phyloP scores from a whole-genome alignment of 2,888 invertebrate species.

The Tromatobia lineatoria region DNA sequence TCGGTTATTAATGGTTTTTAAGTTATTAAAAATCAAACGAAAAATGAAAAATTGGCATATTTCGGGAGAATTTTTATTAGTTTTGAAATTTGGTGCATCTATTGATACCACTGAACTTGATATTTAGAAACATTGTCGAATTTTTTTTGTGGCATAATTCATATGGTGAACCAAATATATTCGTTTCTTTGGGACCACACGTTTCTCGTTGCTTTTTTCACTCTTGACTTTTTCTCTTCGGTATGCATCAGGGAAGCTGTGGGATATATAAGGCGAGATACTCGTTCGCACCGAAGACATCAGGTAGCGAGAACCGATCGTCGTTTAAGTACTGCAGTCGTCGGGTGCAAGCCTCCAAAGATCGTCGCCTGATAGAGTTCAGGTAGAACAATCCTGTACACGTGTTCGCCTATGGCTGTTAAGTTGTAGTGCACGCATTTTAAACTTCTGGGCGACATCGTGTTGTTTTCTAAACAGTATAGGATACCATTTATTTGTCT shows the following conservation, averaged over 20 bases:
- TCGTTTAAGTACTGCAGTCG: conserved; percentile 20
- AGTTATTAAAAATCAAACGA: too few relatives aligned
- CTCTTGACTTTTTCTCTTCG: background rate
- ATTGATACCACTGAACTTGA: too few relatives aligned
- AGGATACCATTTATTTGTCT: background rate
- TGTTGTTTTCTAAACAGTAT: background rate
- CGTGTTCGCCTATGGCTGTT: conserved; percentile 34
- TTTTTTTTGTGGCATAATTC: too few relatives aligned
- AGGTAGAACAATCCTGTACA: conserved; percentile 51
- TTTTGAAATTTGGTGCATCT: too few relatives aligned
- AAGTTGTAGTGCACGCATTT: background rate
- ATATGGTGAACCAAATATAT: too few relatives aligned
- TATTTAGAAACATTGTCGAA: too few relatives aligned
- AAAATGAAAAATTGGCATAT: too few relatives aligned
- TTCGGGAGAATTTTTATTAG: too few relatives aligned
- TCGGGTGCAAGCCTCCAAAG: conserved; percentile 13
- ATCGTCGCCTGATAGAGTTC: conserved; percentile 43
- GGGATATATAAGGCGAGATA: background rate
- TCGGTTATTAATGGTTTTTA: too few relatives aligned
- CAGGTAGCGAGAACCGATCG: conserved; percentile 42
- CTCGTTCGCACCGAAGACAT: conserved; percentile 37
- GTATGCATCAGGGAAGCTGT: background rate
- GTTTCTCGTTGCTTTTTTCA: background rate
- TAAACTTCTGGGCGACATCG: background rate
- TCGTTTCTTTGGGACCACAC: background rate